Percentiles rank a stretch among this genome's conserved stretches.
Conservation (phyloP, 2,113 vertebrate genomes). For the Prinia subflava region DNA sequence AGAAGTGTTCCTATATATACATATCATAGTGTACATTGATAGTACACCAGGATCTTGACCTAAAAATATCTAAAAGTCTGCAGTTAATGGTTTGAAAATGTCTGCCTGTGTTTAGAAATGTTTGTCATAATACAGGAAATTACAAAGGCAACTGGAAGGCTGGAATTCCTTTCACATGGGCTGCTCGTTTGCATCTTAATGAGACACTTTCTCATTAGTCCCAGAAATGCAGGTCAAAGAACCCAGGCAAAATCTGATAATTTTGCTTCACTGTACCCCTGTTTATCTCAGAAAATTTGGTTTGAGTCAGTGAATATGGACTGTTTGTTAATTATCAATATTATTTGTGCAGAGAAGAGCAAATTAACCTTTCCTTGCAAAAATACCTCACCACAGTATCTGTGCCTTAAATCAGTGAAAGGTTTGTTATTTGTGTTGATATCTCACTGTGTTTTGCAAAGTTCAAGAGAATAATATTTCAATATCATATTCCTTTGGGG, state of each 20-base stretch:
- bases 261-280: neutral
- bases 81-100: neutral
- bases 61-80: neutral
- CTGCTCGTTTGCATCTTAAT: neutral
- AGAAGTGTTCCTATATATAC: neutral
- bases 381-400: neutral
- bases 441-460: neutral
- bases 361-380: slow-evolving; percentile 10
- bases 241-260: neutral
- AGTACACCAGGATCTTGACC: neutral
- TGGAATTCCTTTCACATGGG: neutral
- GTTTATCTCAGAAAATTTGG: neutral
- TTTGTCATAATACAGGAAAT: neutral
- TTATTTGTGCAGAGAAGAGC: neutral
- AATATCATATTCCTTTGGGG: neutral
- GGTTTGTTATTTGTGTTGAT: slow-evolving; percentile 16
- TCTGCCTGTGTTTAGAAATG: neutral
- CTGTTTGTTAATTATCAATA: neutral
- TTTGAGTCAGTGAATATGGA: neutral
- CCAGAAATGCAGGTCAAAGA: neutral
- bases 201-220: neutral
- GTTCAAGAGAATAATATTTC: slow-evolving; percentile 22
- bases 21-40: neutral
- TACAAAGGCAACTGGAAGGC: neutral
- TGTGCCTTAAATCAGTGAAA: neutral